phyloP scores from a whole-genome alignment of 2,797 vertebrate species.

The Apodemus agrarius region DNA sequence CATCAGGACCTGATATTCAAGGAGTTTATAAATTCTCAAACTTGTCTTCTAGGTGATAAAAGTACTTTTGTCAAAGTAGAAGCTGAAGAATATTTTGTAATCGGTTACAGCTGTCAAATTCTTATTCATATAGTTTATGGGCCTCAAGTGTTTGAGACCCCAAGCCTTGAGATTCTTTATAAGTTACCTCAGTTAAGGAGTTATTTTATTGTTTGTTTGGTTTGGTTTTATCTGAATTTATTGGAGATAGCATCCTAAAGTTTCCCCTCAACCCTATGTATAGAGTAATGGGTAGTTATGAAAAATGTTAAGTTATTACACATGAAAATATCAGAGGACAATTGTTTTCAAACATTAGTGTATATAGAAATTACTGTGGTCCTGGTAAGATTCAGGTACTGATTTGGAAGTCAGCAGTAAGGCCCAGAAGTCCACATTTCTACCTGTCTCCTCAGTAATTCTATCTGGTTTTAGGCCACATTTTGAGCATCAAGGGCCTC shows the following conservation, averaged over 20 bases:
- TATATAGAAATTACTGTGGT: background rate
- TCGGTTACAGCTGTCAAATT: conserved; percentile 5
- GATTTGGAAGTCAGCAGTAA: background rate
- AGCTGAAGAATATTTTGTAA: background rate
- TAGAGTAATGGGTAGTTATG: conserved; percentile 40
- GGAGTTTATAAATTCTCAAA: background rate
- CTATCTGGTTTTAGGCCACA: background rate
- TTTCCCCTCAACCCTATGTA: background rate
- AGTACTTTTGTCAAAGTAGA: background rate
- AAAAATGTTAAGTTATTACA: background rate
- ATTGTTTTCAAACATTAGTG: background rate
- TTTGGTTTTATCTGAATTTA: background rate
- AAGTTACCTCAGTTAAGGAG: background rate
- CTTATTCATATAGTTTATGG: background rate
- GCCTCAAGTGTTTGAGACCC: background rate
- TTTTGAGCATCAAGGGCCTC: conserved; percentile 14
- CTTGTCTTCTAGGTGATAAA: background rate
- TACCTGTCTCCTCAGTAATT: background rate
- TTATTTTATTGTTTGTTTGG: background rate
- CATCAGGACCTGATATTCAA: background rate
- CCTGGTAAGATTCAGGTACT: background rate
- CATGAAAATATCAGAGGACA: background rate
- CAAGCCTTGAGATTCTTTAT: background rate
- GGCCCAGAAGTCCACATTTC: background rate
- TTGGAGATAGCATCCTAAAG: background rate